phyloP scores from a whole-genome alignment of 2,888 invertebrate species.

The Macroteleia sp. region DNA sequence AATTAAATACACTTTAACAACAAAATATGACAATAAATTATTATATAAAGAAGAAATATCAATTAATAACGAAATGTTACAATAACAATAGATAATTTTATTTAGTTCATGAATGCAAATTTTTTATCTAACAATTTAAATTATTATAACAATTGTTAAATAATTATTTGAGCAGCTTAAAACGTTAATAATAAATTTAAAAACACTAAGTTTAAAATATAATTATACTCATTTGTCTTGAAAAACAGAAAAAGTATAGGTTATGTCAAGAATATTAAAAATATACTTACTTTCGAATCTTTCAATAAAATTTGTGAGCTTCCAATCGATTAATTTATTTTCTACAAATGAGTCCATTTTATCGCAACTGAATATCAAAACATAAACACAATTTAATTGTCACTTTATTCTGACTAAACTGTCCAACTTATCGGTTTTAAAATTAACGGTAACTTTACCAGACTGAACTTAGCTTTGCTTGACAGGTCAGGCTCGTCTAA shows the following conservation, averaged over 20 bases:
- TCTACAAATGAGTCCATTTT: not conserved
- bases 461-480: not conserved
- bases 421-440: too few species aligned
- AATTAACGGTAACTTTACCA: not conserved
- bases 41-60: too few species aligned
- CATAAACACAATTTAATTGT: too few species aligned
- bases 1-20: too few species aligned
- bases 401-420: too few species aligned
- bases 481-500: not conserved
- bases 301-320: slow-evolving; percentile 1
- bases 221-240: not conserved
- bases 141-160: too few species aligned
- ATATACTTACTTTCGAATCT: slow-evolving; percentile 8
- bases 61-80: too few species aligned
- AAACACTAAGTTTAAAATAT: not conserved
- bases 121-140: too few species aligned
- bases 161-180: not conserved
- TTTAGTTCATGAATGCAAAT: too few species aligned
- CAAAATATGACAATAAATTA: too few species aligned
- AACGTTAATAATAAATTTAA: slow-evolving; percentile 2
- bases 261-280: not conserved
- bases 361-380: too few species aligned
- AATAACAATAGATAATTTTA: too few species aligned
- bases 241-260: slow-evolving; percentile 5
- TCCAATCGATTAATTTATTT: not conserved